Percentiles rank a stretch among this genome's conserved stretches.
Conservation (phyloP, 2,113 vertebrate species). For the Garra rufa region DNA sequence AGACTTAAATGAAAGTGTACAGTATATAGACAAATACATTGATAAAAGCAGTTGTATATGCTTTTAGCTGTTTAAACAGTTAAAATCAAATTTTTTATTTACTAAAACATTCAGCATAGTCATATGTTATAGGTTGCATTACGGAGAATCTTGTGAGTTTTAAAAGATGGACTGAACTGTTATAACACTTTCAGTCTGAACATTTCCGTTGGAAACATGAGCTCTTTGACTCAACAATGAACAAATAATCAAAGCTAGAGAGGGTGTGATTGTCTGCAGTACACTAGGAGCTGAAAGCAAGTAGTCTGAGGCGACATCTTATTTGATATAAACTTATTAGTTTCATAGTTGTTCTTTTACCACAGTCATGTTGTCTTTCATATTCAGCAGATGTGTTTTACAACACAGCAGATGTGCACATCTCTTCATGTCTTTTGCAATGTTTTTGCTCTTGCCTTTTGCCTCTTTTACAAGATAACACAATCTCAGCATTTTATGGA, state of each 20-base stretch:
- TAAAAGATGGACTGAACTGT: background rate
- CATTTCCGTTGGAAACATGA: constrained; percentile 71
- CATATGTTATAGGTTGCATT: background rate
- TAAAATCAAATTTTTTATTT: background rate
- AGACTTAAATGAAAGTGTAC: too few species aligned
- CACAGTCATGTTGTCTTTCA: background rate
- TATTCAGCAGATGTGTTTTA: constrained; percentile 35
- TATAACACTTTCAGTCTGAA: constrained; percentile 34
- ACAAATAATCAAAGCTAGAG: constrained; percentile 60
- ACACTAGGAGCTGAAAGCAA: constrained; percentile 62
- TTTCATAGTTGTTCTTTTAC: background rate
- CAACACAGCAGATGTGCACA: constrained; percentile 11
- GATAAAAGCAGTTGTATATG: background rate
- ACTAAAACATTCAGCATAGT: background rate
- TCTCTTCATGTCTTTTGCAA: constrained; percentile 31
- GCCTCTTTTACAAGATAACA: constrained; percentile 44
- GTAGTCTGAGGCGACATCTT: background rate
- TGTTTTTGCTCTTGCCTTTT: constrained; percentile 51
- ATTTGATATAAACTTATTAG: background rate
- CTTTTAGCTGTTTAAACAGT: background rate
- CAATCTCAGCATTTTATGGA: constrained; percentile 59
- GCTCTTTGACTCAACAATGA: constrained; percentile 68
- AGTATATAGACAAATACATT: background rate
- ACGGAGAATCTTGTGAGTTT: background rate
- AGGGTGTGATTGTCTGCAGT: constrained; percentile 58